Evolutionary conservation across 2,113 vertebrate genomes (phyloP).

Genomic region (Pristiophorus japonicus): DNA sequence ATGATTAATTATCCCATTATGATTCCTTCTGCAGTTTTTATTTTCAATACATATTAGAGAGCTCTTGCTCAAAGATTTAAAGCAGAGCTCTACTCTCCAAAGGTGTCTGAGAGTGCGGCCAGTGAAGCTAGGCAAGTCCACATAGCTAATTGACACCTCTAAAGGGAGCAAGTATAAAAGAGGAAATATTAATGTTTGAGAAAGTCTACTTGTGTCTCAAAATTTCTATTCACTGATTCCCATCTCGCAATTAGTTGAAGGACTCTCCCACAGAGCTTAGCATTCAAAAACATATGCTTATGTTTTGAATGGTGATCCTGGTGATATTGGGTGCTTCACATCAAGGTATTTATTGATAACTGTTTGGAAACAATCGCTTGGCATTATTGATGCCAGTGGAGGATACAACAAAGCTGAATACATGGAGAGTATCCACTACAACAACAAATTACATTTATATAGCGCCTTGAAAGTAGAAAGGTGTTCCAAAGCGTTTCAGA

Average conservation of each 20-base stretch:
- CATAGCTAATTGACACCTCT: background rate
- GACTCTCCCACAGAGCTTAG: background rate
- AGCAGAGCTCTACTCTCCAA: too few relatives aligned
- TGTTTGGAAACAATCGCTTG: too few relatives aligned
- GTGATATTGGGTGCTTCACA: too few relatives aligned
- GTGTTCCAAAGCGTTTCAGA: background rate
- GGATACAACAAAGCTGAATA: too few relatives aligned
- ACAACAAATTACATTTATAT: background rate
- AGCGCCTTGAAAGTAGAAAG: background rate
- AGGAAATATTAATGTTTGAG: background rate
- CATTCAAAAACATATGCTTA: too few relatives aligned
- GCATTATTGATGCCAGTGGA: too few relatives aligned
- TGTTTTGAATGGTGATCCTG: background rate
- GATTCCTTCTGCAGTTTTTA: background rate
- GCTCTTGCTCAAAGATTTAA: background rate
- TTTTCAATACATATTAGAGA: background rate
- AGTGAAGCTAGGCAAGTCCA: background rate
- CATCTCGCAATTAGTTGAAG: background rate
- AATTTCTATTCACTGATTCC: background rate
- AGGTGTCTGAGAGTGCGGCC: background rate
- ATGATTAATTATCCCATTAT: background rate
- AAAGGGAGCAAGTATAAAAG: background rate
- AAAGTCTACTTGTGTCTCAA: background rate
- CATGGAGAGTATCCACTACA: too few relatives aligned
- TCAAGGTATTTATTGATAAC: too few relatives aligned